Conservation (phyloP, 2,888 invertebrate species). For the Gastracanthus pulcherrimus region DNA sequence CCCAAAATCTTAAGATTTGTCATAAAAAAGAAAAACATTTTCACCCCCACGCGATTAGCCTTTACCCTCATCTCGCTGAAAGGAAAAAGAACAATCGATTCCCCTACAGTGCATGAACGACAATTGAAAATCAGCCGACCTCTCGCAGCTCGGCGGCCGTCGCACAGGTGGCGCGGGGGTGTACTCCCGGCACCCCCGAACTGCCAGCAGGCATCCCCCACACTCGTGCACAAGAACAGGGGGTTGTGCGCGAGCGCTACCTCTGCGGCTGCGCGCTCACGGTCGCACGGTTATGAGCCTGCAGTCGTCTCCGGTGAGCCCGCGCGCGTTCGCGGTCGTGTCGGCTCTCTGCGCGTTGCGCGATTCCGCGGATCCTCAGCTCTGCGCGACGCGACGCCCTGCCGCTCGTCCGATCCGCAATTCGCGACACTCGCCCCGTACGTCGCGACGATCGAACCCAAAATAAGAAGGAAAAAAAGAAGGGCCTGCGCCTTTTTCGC, state of each 20-base stretch:
- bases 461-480: too few species aligned
- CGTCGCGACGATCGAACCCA: conserved; percentile 37
- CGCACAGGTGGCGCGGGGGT: conserved; percentile 46
- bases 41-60: too few species aligned
- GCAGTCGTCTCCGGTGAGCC: conserved; percentile 76
- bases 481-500: too few species aligned
- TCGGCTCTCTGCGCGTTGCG: conserved; percentile 64
- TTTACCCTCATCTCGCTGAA: too few species aligned
- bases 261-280: conserved; percentile 66
- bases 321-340: conserved; percentile 76
- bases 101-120: too few species aligned
- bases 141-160: background rate
- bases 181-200: background rate
- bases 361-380: background rate
- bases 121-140: background rate
- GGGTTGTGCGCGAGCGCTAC: conserved; percentile 22
- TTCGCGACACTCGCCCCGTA: too few species aligned
- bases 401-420: too few species aligned
- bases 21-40: too few species aligned
- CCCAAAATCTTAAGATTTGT: too few species aligned
- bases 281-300: conserved; percentile 61
- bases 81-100: too few species aligned
- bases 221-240: too few species aligned
- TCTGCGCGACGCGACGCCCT: background rate
- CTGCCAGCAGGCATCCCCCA: too few species aligned